Evolutionary conservation across 92 coral and sea anemone species (phyloP), one percentile per base, ranked within the genome.

Genomic region (Bergia sp.): DNA sequence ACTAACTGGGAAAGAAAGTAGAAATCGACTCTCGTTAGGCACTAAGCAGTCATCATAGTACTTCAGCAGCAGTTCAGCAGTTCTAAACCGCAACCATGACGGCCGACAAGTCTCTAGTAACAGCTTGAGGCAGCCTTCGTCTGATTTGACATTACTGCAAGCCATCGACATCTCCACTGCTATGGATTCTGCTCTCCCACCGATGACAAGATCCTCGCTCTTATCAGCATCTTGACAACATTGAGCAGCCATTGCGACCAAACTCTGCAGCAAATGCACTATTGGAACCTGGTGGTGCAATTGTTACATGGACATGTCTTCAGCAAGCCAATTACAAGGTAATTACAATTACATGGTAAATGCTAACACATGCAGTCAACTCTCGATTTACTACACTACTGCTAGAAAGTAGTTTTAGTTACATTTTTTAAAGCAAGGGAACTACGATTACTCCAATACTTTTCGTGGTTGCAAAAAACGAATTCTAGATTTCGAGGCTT

Each of bases 81-180:
- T 85, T 66, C 94, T 90, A 91, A 97, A 91, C 75, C 89, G 91
- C 76, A 97, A 89, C 99, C 99, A 97, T 7, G 92, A 50, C 71
- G 97, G 92, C 7, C 85, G 80, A 41, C 97, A 93, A 9, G 94
- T 93, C 86, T 97, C 96, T 76, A 97, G 84, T 58, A 96, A 88
- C 37, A 91, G 90, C 72, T 91, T 91, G 42, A 95, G 85, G 7
- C 93, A 85, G 39, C 81, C 79, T 42, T 91, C 92, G 15, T 84
- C 81, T 40, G 78, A 67, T 40, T 94, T 89, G 77, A 61, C 43
- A 77, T 93, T 81, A 12, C 95, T 93, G 79, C 87, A 90, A 66
- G 89, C 92, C 75, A 93, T 72, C 66, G 82, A 90, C 90, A 94
- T 37, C 90, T 97, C 98, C 45, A 89, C 92, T 69, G 96, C 99